Evolutionary conservation across 2,797 vertebrate species (phyloP).

Genomic region (Manis javanica): DNA sequence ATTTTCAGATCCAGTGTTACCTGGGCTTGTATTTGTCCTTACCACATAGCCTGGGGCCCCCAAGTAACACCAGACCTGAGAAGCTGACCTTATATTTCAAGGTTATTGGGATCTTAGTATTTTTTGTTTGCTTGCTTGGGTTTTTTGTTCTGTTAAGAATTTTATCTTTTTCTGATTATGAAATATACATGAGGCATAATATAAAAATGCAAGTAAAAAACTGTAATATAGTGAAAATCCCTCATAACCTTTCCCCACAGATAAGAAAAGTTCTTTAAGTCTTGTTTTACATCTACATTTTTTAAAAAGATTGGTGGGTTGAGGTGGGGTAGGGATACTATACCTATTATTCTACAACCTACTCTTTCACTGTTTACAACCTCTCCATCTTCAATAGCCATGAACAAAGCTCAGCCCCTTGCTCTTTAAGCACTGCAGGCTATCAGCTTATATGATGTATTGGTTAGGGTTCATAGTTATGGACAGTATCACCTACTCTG

Average conservation of each 20-base stretch:
- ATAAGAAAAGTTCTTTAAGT: background rate
- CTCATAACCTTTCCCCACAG: background rate
- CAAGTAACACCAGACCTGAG: background rate
- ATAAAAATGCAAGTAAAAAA: background rate
- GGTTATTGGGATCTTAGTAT: background rate
- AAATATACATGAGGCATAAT: background rate
- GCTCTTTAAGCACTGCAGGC: background rate
- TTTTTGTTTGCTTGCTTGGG: background rate
- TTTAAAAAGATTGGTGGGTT: background rate
- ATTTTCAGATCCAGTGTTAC: background rate
- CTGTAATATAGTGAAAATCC: background rate
- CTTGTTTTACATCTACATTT: background rate
- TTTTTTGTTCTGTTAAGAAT: background rate
- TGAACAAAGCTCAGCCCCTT: background rate
- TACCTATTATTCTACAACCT: background rate
- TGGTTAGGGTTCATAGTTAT: background rate
- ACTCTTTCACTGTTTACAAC: background rate
- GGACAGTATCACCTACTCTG: background rate
- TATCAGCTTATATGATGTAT: background rate
- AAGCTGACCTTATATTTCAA: background rate
- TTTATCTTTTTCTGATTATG: background rate
- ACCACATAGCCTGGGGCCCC: background rate
- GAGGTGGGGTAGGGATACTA: too few species aligned
- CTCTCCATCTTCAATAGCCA: background rate
- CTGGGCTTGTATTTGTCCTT: background rate